A percentile compares a stretch with the other conserved stretches of the same genome.
phyloP scores from a whole-genome alignment of 2,113 vertebrate species.

The Bettongia penicillata region DNA sequence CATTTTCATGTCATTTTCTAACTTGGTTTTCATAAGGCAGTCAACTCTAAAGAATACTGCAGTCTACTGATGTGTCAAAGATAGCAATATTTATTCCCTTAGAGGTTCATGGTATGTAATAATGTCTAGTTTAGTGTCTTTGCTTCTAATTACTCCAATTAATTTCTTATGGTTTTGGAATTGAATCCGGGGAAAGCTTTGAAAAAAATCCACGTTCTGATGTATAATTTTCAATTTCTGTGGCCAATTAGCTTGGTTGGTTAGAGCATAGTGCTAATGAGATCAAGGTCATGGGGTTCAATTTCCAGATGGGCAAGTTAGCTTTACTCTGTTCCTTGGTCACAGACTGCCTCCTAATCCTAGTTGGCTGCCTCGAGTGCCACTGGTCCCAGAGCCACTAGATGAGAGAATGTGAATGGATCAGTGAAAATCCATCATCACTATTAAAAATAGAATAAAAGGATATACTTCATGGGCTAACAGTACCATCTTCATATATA shows the following conservation, averaged over 20 bases:
- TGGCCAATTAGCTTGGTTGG: constrained; percentile 46
- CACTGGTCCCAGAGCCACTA: constrained; percentile 18
- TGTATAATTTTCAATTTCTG: constrained; percentile 34
- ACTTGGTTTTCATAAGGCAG: constrained; percentile 39
- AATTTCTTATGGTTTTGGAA: constrained; percentile 51
- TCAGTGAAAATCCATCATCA: background rate
- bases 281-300: constrained; percentile 40
- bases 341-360: constrained; percentile 22
- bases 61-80: background rate
- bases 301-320: constrained; percentile 6
- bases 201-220: constrained; percentile 37
- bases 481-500: background rate
- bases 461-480: background rate
- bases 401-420: background rate
- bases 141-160: constrained; percentile 52
- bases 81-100: constrained; percentile 18
- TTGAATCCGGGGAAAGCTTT: constrained; percentile 49
- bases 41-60: constrained; percentile 42
- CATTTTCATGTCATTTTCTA: constrained; percentile 64
- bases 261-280: constrained; percentile 48
- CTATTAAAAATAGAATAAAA: background rate
- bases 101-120: constrained; percentile 31
- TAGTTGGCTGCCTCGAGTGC: constrained; percentile 7
- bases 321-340: constrained; percentile 38
- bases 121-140: constrained; percentile 43